Evolutionary conservation across 2,888 invertebrate species (phyloP).

Genomic region (Gibbula magus): DNA sequence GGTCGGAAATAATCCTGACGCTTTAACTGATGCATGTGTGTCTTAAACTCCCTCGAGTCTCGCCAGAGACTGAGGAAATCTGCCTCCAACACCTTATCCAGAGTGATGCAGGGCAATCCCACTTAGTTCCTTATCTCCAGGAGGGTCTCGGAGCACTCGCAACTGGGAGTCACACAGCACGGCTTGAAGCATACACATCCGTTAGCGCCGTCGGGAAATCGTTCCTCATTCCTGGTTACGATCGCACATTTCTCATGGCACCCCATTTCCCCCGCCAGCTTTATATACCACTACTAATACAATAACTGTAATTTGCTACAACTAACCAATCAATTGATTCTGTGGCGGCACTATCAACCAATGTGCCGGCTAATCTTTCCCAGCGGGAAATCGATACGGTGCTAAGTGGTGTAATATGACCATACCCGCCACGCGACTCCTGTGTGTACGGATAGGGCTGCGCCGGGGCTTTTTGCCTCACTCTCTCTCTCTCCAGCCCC

Average conservation of each 20-base stretch:
- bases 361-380: constrained; percentile 30
- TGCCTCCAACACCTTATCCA: constrained; percentile 34
- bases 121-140: not conserved
- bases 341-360: constrained; percentile 19
- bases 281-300: constrained; percentile 42
- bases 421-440: constrained; percentile 21
- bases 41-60: constrained; percentile 31
- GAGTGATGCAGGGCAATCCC: constrained; percentile 7
- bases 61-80: constrained; percentile 35
- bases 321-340: constrained; percentile 40
- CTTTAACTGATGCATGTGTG: constrained; percentile 49
- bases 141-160: not conserved
- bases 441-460: constrained; percentile 22
- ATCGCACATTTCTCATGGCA: constrained; percentile 30
- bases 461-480: constrained; percentile 15
- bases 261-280: constrained; percentile 37
- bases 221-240: constrained; percentile 25
- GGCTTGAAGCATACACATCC: not conserved
- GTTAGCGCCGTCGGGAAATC: constrained; percentile 19
- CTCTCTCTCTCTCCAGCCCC: constrained; percentile 1
- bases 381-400: constrained; percentile 11
- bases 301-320: constrained; percentile 44
- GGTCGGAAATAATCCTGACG: constrained; percentile 57
- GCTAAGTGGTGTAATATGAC: constrained; percentile 28
- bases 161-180: not conserved